phyloP scores from a whole-genome alignment of 2,888 invertebrate genomes.

The Opisthograptis luteolata region DNA sequence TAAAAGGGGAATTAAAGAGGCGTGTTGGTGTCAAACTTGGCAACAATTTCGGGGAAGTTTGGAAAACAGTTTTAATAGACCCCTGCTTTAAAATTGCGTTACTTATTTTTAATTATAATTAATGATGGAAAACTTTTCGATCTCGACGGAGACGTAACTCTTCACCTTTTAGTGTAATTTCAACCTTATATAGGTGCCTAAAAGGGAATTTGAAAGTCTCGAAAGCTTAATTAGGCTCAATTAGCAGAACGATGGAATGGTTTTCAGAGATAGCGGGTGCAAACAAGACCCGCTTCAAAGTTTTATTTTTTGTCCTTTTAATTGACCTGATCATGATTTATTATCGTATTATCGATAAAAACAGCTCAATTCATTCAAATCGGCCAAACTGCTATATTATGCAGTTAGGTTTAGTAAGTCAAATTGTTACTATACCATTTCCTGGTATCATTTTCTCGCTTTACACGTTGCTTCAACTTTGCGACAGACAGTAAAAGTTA shows the following conservation, averaged over 20 bases:
- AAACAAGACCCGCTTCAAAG: too few relatives aligned
- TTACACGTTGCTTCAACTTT: neutral
- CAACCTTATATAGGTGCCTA: neutral
- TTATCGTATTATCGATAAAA: too few relatives aligned
- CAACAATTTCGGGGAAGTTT: slow-evolving; percentile 48
- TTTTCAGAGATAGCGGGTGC: too few relatives aligned
- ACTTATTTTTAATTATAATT: slow-evolving; percentile 30
- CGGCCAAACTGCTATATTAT: too few relatives aligned
- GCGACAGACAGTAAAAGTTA: slow-evolving; percentile 15
- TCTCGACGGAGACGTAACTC: slow-evolving; percentile 18
- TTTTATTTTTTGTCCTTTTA: too few relatives aligned
- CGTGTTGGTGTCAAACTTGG: slow-evolving; percentile 54
- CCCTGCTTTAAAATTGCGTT: slow-evolving; percentile 26
- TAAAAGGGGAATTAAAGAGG: slow-evolving; percentile 59
- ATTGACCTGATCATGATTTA: too few relatives aligned
- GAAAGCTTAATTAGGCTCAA: too few relatives aligned
- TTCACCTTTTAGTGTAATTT: slow-evolving; percentile 7
- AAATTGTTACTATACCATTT: too few relatives aligned
- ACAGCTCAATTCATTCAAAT: too few relatives aligned
- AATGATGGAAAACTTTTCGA: slow-evolving; percentile 17
- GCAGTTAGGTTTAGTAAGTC: too few relatives aligned
- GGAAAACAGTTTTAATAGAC: slow-evolving; percentile 37
- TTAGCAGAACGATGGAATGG: too few relatives aligned
- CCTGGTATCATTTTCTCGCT: neutral
- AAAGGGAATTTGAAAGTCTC: too few relatives aligned